Percentiles rank a stretch among this genome's conserved stretches.
These are phyloP conservation scores for Cygnus buccinator DNA, from an alignment of 2,113 vertebrate species.

Conservation along the genomic window DNA sequence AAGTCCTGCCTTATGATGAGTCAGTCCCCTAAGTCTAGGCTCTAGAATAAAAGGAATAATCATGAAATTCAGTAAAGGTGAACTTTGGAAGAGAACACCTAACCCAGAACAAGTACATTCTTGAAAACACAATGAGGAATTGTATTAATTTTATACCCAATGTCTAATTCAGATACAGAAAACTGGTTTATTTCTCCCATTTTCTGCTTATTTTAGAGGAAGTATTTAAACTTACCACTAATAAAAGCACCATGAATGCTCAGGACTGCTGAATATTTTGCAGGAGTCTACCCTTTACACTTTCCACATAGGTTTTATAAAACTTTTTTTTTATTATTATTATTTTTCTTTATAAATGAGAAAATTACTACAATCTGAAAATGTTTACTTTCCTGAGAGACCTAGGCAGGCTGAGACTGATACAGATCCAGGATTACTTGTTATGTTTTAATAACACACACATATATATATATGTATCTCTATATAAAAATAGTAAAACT, in stretches of 20 bases:
- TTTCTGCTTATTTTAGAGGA: neutral
- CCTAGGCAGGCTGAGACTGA: neutral
- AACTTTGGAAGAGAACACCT: neutral
- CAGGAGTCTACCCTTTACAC: neutral
- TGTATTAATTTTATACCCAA: neutral
- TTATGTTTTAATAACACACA: neutral
- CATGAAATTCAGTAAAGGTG: neutral
- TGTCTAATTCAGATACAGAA: neutral
- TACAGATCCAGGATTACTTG: neutral
- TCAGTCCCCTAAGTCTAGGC: neutral
- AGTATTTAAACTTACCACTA: neutral
- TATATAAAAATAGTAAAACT: neutral
- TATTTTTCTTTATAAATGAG: neutral
- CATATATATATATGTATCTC: accelerated
- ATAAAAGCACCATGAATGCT: neutral
- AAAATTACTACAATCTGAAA: neutral
- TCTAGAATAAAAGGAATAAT: neutral
- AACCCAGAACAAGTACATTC: neutral
- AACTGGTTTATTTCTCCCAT: neutral
- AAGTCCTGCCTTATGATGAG: neutral
- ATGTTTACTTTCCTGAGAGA: neutral
- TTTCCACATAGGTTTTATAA: neutral
- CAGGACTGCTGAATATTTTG: neutral
- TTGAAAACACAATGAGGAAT: neutral
- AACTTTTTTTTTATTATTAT: neutral